Percentiles rank a stretch among this genome's conserved stretches.
phyloP scores from a whole-genome alignment of 2,113 vertebrate species.

The Lampris megalopsis region DNA sequence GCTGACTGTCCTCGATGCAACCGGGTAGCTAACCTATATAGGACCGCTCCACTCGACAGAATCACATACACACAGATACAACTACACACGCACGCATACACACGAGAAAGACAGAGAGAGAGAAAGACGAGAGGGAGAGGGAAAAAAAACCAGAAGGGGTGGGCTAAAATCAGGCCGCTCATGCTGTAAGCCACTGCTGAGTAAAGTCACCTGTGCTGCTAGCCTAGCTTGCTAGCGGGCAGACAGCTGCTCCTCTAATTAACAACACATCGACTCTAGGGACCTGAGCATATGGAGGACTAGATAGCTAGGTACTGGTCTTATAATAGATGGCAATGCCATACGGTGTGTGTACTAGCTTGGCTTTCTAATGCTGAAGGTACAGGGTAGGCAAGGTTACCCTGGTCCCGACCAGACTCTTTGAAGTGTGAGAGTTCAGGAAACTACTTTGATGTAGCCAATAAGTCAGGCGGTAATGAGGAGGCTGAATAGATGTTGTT shows the following conservation, averaged over 20 bases:
- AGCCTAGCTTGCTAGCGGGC: conserved; percentile 77
- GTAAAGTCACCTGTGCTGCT: conserved; percentile 78
- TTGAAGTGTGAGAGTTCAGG: neutral
- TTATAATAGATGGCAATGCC: conserved; percentile 60
- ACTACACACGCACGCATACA: conserved; percentile 1
- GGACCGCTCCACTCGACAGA: conserved; percentile 57
- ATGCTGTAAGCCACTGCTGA: conserved; percentile 77
- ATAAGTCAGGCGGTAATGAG: conserved; percentile 8
- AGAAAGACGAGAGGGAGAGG: conserved; percentile 26
- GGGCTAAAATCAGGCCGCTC: conserved; percentile 71
- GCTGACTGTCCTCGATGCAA: conserved; percentile 77
- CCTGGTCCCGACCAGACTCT: neutral
- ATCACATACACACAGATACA: conserved; percentile 29
- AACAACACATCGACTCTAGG: conserved; percentile 68
- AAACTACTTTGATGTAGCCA: neutral
- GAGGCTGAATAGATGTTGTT: neutral
- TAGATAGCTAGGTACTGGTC: conserved; percentile 56
- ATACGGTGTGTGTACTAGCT: conserved; percentile 26
- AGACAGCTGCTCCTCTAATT: conserved; percentile 81
- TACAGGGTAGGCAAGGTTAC: conserved; percentile 18
- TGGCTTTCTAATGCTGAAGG: conserved; percentile 28
- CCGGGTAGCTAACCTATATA: conserved; percentile 80
- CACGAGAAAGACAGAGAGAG: conserved; percentile 29
- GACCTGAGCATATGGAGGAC: conserved; percentile 72
- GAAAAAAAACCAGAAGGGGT: conserved; percentile 19